Percentiles rank a stretch among this genome's conserved stretches.
These are phyloP conservation scores for Melierax canorus DNA, from an alignment of 2,113 vertebrate genomes.

Conservation along the genomic window DNA sequence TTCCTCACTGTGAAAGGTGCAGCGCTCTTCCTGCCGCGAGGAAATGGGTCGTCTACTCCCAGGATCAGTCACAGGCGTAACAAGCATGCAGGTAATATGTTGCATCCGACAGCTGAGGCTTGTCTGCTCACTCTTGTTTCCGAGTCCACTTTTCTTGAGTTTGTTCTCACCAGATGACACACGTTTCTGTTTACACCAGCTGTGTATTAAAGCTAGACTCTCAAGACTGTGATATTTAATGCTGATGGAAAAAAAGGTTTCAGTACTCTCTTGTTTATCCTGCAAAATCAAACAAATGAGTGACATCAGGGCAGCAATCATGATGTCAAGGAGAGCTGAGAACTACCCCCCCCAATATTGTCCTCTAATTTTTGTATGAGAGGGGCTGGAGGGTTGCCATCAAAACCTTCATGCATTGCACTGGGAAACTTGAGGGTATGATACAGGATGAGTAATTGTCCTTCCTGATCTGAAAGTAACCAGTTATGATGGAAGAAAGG, in stretches of 20 bases:
- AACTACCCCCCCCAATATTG: background rate
- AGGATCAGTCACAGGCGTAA: conserved; percentile 86
- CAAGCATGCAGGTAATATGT: conserved; percentile 90
- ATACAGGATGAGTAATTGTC: background rate
- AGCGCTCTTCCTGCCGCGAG: conserved; percentile 91
- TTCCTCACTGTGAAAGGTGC: conserved; percentile 98
- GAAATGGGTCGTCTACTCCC: conserved; percentile 87
- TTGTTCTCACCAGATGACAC: background rate
- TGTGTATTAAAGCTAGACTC: background rate
- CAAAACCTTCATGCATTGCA: background rate
- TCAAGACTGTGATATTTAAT: background rate
- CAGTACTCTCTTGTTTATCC: background rate
- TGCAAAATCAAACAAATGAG: background rate
- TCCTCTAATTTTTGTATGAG: background rate
- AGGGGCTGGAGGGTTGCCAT: background rate
- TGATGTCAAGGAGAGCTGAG: background rate
- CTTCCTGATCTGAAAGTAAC: background rate
- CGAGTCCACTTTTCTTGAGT: background rate
- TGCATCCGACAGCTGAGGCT: background rate
- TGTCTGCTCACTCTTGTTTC: background rate
- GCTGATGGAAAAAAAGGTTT: background rate
- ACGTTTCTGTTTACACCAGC: background rate
- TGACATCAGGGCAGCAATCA: background rate
- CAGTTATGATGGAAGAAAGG: background rate
- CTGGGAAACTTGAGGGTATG: background rate